These are phyloP conservation scores for Sphecodes monilicornis DNA, from an alignment of 2,888 invertebrate species.

Conservation along the genomic window DNA sequence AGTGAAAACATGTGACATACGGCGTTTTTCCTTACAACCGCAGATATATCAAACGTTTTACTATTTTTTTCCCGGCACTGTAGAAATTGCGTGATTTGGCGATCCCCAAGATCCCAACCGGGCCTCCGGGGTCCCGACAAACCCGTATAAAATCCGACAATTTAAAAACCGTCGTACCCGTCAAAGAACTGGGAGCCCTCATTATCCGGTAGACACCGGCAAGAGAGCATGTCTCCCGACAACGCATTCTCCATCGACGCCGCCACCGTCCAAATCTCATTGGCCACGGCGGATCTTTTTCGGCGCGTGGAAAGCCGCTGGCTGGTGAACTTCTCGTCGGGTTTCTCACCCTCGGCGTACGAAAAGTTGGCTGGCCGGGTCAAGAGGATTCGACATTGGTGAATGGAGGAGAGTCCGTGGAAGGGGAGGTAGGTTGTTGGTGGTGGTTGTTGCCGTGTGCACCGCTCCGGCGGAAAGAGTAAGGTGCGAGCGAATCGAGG, in stretches of 20 bases:
- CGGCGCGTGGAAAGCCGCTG: conserved; percentile 32
- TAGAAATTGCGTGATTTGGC: no score
- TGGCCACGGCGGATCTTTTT: conserved; percentile 41
- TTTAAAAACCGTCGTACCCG: neutral
- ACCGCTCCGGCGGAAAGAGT: conserved; percentile 7
- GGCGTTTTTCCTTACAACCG: no score
- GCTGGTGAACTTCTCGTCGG: conserved; percentile 55
- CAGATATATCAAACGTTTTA: no score
- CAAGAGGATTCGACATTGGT: conserved; percentile 69
- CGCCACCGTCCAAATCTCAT: conserved; percentile 44
- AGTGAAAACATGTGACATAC: no score
- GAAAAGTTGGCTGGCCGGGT: conserved; percentile 66
- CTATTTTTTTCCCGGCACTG: no score
- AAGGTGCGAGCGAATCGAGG: neutral
- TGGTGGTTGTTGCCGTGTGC: conserved; percentile 34
- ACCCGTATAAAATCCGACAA: neutral
- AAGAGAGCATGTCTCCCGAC: neutral
- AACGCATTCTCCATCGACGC: neutral
- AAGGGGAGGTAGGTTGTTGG: conserved; percentile 34
- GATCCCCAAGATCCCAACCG: no score
- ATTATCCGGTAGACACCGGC: neutral
- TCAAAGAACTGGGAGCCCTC: neutral
- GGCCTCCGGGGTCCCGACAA: neutral
- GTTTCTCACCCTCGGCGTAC: conserved; percentile 33
- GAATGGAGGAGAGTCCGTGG: conserved; percentile 55